phyloP scores from a whole-genome alignment of 2,113 vertebrate species.

The Mesembrinibis cayennensis region DNA sequence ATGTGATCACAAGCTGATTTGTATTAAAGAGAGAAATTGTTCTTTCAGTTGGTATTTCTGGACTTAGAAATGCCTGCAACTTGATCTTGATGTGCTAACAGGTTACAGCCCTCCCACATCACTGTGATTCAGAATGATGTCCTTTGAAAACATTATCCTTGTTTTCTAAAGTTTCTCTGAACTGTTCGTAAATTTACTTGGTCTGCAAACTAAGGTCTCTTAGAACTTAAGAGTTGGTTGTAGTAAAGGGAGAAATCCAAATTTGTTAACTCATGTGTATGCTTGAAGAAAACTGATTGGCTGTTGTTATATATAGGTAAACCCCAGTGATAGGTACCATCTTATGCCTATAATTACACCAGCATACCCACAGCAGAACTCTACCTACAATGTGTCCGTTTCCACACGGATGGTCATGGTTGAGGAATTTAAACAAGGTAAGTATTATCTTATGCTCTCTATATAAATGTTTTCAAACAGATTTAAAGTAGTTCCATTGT shows the following conservation, averaged over 20 bases:
- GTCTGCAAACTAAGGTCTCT: not conserved
- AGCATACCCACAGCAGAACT: constrained; percentile 94
- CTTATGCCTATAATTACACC: constrained; percentile 96
- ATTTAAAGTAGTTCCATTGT: not conserved
- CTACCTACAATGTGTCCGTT: constrained; percentile 89
- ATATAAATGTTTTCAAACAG: constrained; percentile 23
- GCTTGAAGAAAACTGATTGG: constrained; percentile 84
- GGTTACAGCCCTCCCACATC: not conserved
- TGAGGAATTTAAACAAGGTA: constrained; percentile 92
- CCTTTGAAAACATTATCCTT: not conserved
- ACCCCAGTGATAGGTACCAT: constrained; percentile 90
- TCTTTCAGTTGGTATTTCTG: not conserved
- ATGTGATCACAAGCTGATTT: not conserved
- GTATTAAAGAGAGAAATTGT: not conserved
- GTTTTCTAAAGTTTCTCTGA: constrained; percentile 4
- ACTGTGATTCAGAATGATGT: not conserved
- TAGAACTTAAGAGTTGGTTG: constrained; percentile 22
- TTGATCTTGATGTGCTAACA: constrained; percentile 1
- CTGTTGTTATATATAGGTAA: constrained; percentile 86
- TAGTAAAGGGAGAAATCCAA: constrained; percentile 77
- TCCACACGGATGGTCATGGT: constrained; percentile 90
- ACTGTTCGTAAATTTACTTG: not conserved
- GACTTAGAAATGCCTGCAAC: not conserved
- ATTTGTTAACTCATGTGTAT: constrained; percentile 71
- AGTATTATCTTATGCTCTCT: constrained; percentile 72